Evolutionary conservation across 2,888 invertebrate species (phyloP), one percentile per base, ranked within the genome.

Genomic region (Pogonocherus hispidulus): DNA sequence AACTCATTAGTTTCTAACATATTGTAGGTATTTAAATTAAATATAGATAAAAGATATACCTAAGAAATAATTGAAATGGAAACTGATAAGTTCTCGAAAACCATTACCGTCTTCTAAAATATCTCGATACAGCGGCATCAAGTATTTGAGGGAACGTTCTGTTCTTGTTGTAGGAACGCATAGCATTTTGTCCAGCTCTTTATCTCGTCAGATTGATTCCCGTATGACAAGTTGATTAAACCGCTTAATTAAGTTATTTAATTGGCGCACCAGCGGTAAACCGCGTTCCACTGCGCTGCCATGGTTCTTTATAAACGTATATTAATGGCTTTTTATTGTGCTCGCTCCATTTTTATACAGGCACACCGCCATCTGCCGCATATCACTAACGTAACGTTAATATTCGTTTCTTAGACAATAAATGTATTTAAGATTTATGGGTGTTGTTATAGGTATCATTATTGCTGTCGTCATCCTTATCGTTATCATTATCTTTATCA

Each of bases 241-340:
- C 84, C 86, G 86, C 85, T 87, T 87, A 87, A 88, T 88, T 87
- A 87, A 87, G 87, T 87, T 86, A 86, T 87, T 87, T 88, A 87
- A 87, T 87, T 87, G 86, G 83, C 79, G 77, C 79, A 78, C 72
- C 80, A 79, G 79, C 81, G 81, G 80, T 76, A 78, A 79, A 81
- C 80, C 77, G 79, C 79, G 77, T 77, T 77, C 72, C 77, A 69
- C 69, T 54, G 62, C 63, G 57, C 69, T 57, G 65, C 69, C 69
- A 65, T 64, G 63, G 67, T 67, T 69, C 69, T 69, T 69, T 69
- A 41, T 67, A 57, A 60, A 67, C 63, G 65, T 69, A 69, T 65
- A 70, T 71, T 70, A 70, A 69, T 62, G 63, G 54, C 66, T 72
- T 72, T 72, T 72, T 72, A 23, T 44, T 9, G 23, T 9, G 22